phyloP scores from a whole-genome alignment of 2,113 vertebrate species.

The Mellivora capensis region DNA sequence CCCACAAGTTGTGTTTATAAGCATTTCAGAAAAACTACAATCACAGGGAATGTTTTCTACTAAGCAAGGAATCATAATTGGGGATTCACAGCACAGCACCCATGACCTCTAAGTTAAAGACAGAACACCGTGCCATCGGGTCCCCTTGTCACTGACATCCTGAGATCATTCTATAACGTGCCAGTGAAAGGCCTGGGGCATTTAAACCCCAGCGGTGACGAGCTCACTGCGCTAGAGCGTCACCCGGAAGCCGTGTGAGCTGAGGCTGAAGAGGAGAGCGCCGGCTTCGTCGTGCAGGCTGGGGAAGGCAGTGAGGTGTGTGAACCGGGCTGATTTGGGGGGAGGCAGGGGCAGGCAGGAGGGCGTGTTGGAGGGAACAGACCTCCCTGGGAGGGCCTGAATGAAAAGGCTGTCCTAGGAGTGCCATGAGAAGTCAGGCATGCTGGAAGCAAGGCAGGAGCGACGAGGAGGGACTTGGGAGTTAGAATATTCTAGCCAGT shows the following conservation, averaged over 20 bases:
- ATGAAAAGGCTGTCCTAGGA: background rate
- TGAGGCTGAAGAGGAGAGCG: fast-evolving
- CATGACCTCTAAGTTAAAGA: background rate
- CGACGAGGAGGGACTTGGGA: background rate
- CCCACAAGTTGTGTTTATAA: background rate
- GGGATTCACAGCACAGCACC: background rate
- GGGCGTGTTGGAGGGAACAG: background rate
- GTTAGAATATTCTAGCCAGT: background rate
- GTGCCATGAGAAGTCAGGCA: background rate
- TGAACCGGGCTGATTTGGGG: background rate
- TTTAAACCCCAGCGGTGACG: fast-evolving
- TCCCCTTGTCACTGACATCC: background rate
- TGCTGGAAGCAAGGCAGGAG: background rate
- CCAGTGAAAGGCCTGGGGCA: background rate
- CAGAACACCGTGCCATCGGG: background rate
- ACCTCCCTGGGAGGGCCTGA: too few relatives aligned
- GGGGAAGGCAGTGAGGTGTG: too few relatives aligned
- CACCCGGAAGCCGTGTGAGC: fast-evolving
- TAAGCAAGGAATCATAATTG: background rate
- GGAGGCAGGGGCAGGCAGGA: background rate
- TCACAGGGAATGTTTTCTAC: background rate
- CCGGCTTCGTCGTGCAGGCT: background rate
- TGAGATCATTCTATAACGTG: background rate
- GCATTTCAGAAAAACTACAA: background rate
- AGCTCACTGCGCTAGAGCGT: too few relatives aligned